Conservation (phyloP, 2,888 invertebrate species). For the Nebria salina region DNA sequence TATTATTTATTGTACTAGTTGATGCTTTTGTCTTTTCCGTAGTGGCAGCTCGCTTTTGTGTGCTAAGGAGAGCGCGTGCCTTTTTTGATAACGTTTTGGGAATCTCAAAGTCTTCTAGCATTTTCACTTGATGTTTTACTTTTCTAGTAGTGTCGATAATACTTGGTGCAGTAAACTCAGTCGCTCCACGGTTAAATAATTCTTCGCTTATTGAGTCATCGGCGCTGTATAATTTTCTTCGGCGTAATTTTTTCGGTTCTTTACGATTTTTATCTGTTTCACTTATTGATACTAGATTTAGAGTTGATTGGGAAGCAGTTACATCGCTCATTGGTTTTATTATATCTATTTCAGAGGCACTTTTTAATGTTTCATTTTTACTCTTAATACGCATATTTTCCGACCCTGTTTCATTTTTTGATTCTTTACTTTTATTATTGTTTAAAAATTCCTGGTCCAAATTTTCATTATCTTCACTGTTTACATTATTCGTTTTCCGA, state of each 20-base stretch:
- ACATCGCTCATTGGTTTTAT: not conserved
- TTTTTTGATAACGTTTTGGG: conserved; percentile 24
- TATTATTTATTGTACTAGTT: not conserved
- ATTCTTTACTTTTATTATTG: not conserved
- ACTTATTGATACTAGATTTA: not conserved
- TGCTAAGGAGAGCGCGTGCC: not conserved
- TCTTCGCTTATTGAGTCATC: conserved; percentile 17
- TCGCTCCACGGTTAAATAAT: conserved; percentile 17
- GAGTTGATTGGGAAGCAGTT: not conserved
- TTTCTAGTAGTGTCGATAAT: conserved; percentile 20
- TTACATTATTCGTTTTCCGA: not conserved
- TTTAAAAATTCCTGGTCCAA: too few species aligned
- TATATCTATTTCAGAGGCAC: not conserved
- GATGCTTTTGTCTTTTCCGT: not conserved
- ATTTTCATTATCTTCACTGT: too few species aligned
- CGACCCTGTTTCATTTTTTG: not conserved
- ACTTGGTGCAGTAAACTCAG: not conserved
- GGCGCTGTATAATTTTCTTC: conserved; percentile 27
- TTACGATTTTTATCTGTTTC: conserved; percentile 1
- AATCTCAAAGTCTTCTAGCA: not conserved
- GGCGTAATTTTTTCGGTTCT: conserved; percentile 16
- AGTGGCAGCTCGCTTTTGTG: not conserved
- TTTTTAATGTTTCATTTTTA: conserved; percentile 20
- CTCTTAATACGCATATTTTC: too few species aligned
- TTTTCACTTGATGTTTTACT: conserved; percentile 20